Evolutionary conservation across 92 coral and sea anemone species (phyloP), one percentile per base, ranked within the genome.

Genomic region (Hydrozoanthus gracilis): DNA sequence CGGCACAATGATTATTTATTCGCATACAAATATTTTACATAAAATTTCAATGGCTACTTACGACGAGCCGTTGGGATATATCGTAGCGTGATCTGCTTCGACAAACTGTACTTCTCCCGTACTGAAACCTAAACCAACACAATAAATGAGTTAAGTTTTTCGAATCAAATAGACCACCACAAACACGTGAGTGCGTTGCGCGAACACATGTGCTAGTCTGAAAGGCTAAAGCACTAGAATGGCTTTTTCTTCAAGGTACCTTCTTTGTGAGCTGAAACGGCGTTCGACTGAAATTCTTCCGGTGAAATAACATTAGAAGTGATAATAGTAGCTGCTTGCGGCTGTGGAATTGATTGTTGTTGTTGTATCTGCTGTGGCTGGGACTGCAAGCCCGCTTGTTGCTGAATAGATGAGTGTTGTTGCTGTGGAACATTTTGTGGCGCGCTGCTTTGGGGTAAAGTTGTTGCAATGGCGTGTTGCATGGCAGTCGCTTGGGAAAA

Each of bases 31-130:
- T 52, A 50, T 48, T 75, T 66, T 44, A 50, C 60, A 61, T 16
- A 16, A 48, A 61, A 50, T 45, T 64, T 54, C 51, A 56, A 44
- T 76, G 39, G 49, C 55, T 71, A 95, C 99, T 96, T 90, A 96
- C 99, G 91, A 90, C 2, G 98, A 88, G 7, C 98, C 99, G 85
- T 93, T 96, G 17, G 99, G 90, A 79, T 90, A 96, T 58, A 96
- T 86, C 15, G 92, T 78, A 20, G 96, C 82, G 87, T 94, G 98
- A 61, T 96, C 99, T 61, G 97, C 92, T 86, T 96, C 99, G 4
- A 96, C 99, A 66, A 88, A 96, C 84, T 95, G 99, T 35, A 95
- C 99, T 82, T 96, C 99, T 35, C 97, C 88, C 51, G 96, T 89
- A 16, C 93, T 86, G 87, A 96, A 96, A 87, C 99, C 99, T 96